These are phyloP conservation scores for Pteronotus mesoamericanus DNA, from an alignment of 2,797 vertebrate genomes.

Conservation along the genomic window DNA sequence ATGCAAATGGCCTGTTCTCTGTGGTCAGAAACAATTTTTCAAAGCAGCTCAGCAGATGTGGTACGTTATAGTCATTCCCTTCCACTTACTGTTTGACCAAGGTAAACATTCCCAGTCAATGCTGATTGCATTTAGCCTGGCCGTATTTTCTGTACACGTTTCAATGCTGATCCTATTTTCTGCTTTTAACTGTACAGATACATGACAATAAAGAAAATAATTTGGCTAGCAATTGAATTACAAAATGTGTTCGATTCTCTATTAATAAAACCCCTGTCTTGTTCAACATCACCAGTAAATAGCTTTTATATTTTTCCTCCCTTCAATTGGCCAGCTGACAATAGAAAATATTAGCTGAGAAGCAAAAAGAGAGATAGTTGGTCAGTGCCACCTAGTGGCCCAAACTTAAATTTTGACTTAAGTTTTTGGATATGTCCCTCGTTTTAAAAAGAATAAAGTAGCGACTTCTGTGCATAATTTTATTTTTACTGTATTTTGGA, in stretches of 20 bases:
- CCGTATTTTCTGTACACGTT: background rate
- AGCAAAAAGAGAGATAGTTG: background rate
- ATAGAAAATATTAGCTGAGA: background rate
- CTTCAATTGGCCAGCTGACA: conserved; percentile 2
- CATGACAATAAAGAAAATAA: conserved; percentile 46
- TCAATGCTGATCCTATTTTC: conserved; percentile 10
- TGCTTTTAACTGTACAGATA: conserved; percentile 42
- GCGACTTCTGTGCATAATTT: background rate
- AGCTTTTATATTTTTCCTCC: conserved; percentile 14
- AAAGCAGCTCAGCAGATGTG: background rate
- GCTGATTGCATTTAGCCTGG: background rate
- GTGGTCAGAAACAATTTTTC: conserved; percentile 20
- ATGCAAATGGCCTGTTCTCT: background rate
- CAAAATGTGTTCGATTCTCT: conserved; percentile 38
- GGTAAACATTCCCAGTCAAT: conserved; percentile 21
- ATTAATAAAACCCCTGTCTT: conserved; percentile 50
- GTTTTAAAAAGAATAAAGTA: background rate
- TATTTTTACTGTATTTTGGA: background rate
- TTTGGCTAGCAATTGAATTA: conserved; percentile 63
- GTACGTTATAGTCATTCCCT: background rate
- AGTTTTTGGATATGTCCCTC: background rate
- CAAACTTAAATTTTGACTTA: background rate
- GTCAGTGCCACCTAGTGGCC: conserved; percentile 77
- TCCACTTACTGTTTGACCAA: background rate
- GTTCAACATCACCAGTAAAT: conserved; percentile 47